These are phyloP conservation scores for Phthorimaea operculella DNA, from an alignment of 1,140 invertebrate species.

Conservation along the genomic window DNA sequence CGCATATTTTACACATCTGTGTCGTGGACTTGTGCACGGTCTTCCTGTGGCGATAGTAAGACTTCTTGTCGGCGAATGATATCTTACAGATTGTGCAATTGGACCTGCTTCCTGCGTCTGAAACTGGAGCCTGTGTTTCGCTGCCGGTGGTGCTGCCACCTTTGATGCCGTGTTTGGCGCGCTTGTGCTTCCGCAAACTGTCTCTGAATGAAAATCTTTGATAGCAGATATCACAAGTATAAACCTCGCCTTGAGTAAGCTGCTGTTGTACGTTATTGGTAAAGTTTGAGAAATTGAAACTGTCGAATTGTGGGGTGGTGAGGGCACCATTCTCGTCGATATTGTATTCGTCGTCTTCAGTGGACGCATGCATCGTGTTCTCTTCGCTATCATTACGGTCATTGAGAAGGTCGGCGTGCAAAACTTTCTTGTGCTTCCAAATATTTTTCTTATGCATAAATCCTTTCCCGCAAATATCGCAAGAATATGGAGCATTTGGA, in stretches of 20 bases:
- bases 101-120: constrained; percentile 30
- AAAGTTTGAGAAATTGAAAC: constrained; percentile 56
- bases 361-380: constrained; percentile 60
- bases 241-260: constrained; percentile 21
- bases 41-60: constrained; percentile 65
- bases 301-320: constrained; percentile 64
- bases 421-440: constrained; percentile 67
- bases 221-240: constrained; percentile 60
- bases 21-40: constrained; percentile 58
- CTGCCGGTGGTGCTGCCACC: constrained; percentile 28
- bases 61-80: constrained; percentile 63
- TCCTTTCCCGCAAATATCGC: constrained; percentile 71
- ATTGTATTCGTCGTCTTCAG: constrained; percentile 62
- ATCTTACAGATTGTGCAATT: constrained; percentile 68
- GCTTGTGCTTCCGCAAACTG: constrained; percentile 65
- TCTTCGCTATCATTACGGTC: constrained; percentile 53
- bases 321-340: constrained; percentile 56
- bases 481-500: constrained; percentile 61
- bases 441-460: constrained; percentile 70
- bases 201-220: constrained; percentile 62
- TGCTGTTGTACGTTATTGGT: constrained; percentile 35
- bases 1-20: constrained; percentile 65
- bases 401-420: constrained; percentile 57
- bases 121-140: constrained; percentile 24
- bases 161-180: constrained; percentile 61